These are phyloP conservation scores for Apis laboriosa DNA, from an alignment of 1,140 invertebrate genomes.

Conservation along the genomic window DNA sequence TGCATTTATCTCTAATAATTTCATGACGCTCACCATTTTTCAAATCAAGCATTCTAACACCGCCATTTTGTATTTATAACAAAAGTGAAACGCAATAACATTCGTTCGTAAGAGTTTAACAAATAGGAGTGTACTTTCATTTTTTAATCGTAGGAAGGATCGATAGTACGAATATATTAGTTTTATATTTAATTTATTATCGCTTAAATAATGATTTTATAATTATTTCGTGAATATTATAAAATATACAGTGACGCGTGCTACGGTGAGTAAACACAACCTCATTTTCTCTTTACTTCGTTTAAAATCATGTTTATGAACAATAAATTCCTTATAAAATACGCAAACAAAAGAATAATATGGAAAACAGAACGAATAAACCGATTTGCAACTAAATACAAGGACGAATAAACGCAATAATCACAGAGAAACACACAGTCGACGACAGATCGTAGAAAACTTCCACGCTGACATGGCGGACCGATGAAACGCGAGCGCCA, in stretches of 20 bases:
- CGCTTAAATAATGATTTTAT: no score
- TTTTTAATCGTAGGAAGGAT: no score
- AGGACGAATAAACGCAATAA: neutral
- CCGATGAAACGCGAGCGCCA: neutral
- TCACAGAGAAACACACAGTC: neutral
- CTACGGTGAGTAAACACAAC: neutral
- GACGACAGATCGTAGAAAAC: slow-evolving; percentile 1
- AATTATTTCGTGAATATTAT: no score
- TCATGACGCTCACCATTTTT: neutral
- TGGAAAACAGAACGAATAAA: neutral
- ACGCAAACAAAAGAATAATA: neutral
- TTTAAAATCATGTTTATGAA: no score
- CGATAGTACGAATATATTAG: no score
- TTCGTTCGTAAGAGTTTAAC: neutral
- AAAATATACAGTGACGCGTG: no score
- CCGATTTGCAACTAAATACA: neutral
- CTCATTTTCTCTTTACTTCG: neutral
- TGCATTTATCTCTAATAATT: neutral
- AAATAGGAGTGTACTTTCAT: no score
- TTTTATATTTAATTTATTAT: no score
- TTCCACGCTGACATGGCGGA: neutral
- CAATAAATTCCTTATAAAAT: neutral
- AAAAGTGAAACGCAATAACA: neutral
- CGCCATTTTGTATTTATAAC: neutral
- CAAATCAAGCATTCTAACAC: neutral